These are phyloP conservation scores for Penaeus chinensis DNA, from an alignment of 1,140 invertebrate genomes.

Conservation along the genomic window DNA sequence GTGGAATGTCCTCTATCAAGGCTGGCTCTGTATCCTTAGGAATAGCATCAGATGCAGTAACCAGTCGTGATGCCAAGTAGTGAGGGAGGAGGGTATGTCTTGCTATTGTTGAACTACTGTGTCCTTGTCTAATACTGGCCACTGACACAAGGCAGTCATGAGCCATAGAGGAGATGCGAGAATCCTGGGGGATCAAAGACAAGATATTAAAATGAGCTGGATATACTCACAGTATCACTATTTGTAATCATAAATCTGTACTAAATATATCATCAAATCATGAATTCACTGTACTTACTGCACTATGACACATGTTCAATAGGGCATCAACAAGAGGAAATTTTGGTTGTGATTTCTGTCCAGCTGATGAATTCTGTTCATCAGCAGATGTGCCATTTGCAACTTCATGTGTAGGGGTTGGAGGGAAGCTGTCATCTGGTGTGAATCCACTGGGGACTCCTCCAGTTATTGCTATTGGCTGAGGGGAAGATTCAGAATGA, in stretches of 20 bases:
- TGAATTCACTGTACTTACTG: constrained; percentile 33
- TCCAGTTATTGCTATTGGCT: constrained; percentile 51
- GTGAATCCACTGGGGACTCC: constrained; percentile 33
- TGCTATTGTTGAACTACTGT: constrained; percentile 50
- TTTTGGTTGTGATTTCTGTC: constrained; percentile 47
- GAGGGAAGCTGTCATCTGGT: constrained; percentile 42
- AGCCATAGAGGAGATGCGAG: constrained; percentile 40
- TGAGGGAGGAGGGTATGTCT: constrained; percentile 61
- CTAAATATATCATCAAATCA: not conserved
- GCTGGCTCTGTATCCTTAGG: constrained; percentile 58
- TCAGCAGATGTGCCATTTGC: not conserved
- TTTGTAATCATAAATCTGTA: not conserved
- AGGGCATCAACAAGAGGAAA: constrained; percentile 62
- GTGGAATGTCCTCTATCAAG: constrained; percentile 57
- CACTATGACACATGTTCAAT: constrained; percentile 61
- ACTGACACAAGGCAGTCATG: constrained; percentile 60
- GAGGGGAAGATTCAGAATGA: not conserved
- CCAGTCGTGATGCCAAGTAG: constrained; percentile 57
- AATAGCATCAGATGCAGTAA: constrained; percentile 48
- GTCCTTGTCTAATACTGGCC: constrained; percentile 50
- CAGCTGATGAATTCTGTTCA: not conserved
- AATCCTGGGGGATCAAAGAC: constrained; percentile 27
- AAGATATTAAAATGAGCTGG: not conserved
- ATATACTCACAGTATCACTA: not conserved
- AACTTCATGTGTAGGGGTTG: constrained; percentile 37